Evolutionary conservation across 30 jellyfish, hydroid and myxozoan genomes (phyloP).

Genomic region (Turritopsis rubra): DNA sequence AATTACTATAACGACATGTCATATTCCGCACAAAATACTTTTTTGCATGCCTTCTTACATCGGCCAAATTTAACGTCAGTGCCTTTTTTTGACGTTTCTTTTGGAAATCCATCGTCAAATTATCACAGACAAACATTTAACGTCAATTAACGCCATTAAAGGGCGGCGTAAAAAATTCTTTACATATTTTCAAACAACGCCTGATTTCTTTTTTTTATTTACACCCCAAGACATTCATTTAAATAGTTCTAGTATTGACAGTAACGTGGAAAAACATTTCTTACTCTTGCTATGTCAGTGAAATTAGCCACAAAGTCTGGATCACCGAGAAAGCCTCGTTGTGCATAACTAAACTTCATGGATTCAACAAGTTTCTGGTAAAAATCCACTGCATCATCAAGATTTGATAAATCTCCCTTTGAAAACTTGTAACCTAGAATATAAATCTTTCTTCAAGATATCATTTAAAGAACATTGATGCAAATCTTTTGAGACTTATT

Average conservation of each 20-base stretch:
- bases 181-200: too few species aligned
- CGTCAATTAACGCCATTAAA: too few species aligned
- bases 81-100: too few species aligned
- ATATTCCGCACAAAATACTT: too few species aligned
- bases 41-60: too few species aligned
- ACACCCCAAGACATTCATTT: too few species aligned
- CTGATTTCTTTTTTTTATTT: neutral
- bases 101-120: too few species aligned
- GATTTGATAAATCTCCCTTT: constrained; percentile 37
- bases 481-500: neutral
- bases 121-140: too few species aligned
- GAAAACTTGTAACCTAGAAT: constrained; percentile 26
- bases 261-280: too few species aligned
- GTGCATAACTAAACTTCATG: constrained; percentile 79
- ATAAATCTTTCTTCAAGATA: constrained; percentile 17
- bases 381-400: constrained; percentile 28
- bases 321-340: constrained; percentile 83
- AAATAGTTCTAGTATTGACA: neutral
- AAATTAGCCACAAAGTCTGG: constrained; percentile 43
- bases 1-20: neutral
- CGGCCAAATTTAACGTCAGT: too few species aligned
- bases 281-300: constrained; percentile 49
- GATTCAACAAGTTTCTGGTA: constrained; percentile 68
- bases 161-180: too few species aligned
- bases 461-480: neutral